Evolutionary conservation across 1,140 invertebrate genomes (phyloP), one percentile per base, ranked within the genome.

Genomic region (Hyles euphorbiae): DNA sequence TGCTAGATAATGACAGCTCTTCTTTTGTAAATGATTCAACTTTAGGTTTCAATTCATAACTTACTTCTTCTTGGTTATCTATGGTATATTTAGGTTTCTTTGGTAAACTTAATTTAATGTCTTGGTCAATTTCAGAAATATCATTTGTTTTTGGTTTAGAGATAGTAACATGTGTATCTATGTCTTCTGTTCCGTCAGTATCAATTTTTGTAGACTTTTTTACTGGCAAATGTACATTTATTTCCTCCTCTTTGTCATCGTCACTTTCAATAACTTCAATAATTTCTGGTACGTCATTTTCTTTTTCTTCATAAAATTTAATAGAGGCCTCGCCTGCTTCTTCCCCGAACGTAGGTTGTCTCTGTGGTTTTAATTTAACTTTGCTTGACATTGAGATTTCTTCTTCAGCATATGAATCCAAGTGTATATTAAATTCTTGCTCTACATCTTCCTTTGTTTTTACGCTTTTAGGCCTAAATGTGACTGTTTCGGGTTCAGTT

Each of bases 371-470:
- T n/a, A 96, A 63, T 87, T 94, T 94, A 3, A 96, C 92, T 87
- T 95, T 96, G 59, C 94, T 94, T 8, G 94, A 93, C 92, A 96
- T 94, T 4, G 94, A 95, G 63, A 96, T 94, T 83, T 96, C 94
- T 89, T 96, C 95, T 88, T 96, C 95, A 50, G 94, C 94, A 80
- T 96, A 96, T 0, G 93, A 94, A 84, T 95, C 94, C 50, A 95
- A 84, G 34, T 94, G 93, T 66, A 96, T 96, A 78, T 94, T 95
- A 76, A 96, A 96, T 86, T 96, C 95, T 88, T 96, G 95, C 78
- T 96, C 95, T 5, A 96, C 93, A 73, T 96, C 94, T 88, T 96
- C 94, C 84, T 95, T 94, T 3, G 92, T 94, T 85, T 93, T 93
- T 4, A 92, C 93, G 3, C 76, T 83, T 78, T 92, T 93, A 8